These are phyloP conservation scores for Theretra japonica DNA, from an alignment of 2,888 invertebrate species.

Conservation along the genomic window DNA sequence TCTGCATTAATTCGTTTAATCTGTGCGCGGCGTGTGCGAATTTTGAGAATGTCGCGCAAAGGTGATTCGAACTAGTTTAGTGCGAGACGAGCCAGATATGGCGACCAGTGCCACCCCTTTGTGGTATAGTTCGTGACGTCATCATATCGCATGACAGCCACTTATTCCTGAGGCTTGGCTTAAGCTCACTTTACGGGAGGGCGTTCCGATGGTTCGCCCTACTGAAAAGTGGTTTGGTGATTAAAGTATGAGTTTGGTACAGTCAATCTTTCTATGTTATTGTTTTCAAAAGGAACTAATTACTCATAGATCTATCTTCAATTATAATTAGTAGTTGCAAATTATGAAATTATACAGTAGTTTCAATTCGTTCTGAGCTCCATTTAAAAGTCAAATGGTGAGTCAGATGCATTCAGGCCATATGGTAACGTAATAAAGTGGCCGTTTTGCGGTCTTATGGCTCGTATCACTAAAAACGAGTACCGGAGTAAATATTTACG, in stretches of 20 bases:
- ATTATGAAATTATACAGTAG: too few relatives aligned
- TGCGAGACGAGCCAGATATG: slow-evolving; percentile 2
- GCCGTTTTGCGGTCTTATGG: too few relatives aligned
- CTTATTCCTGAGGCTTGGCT: not conserved
- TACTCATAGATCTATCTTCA: too few relatives aligned
- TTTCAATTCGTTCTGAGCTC: too few relatives aligned
- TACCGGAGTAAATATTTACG: not conserved
- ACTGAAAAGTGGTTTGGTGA: not conserved
- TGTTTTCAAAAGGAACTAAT: too few relatives aligned
- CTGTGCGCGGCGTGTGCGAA: not conserved
- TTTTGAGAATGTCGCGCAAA: slow-evolving; percentile 12
- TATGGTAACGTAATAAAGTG: too few relatives aligned
- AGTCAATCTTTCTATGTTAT: not conserved
- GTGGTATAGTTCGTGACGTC: not conserved
- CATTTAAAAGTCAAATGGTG: too few relatives aligned
- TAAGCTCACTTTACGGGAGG: not conserved
- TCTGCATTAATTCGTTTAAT: not conserved
- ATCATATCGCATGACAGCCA: not conserved
- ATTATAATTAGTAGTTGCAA: too few relatives aligned
- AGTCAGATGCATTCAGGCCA: too few relatives aligned
- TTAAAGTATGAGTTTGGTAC: not conserved
- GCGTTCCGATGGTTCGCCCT: not conserved
- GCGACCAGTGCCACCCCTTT: slow-evolving; percentile 7
- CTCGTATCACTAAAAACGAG: not conserved
- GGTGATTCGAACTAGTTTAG: slow-evolving; percentile 17